A percentile compares a stretch with the other conserved stretches of the same genome.
Evolutionary conservation across 2,888 invertebrate genomes (phyloP).

Genomic region (Nomada fabriciana): DNA sequence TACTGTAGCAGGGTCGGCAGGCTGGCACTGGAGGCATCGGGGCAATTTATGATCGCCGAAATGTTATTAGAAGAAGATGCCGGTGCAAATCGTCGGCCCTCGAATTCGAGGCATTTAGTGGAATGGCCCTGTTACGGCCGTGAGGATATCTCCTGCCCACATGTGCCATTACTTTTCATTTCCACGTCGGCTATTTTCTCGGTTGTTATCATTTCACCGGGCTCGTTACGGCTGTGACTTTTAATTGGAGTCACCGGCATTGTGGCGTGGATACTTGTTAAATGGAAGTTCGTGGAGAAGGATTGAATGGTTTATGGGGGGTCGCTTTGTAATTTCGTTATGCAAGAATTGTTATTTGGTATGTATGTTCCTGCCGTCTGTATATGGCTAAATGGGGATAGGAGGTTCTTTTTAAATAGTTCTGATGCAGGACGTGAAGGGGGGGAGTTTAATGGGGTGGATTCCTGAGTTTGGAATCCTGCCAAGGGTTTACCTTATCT

Average conservation of each 20-base stretch:
- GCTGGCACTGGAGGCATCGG: background rate
- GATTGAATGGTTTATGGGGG: background rate
- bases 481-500: background rate
- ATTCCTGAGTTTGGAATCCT: background rate
- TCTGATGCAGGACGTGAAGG: background rate
- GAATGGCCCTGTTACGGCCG: slow-evolving; percentile 12
- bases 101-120: slow-evolving; percentile 35
- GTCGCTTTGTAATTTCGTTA: background rate
- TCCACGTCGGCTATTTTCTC: background rate
- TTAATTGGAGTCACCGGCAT: slow-evolving; percentile 17
- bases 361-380: no score
- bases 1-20: background rate
- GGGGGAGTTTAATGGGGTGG: background rate
- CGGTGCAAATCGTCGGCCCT: slow-evolving; percentile 31
- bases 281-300: background rate
- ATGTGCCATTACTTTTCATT: slow-evolving; percentile 49
- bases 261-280: background rate
- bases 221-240: background rate
- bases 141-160: slow-evolving; percentile 35
- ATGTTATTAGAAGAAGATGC: slow-evolving; percentile 28
- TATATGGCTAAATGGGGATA: no score
- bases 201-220: slow-evolving; percentile 1
- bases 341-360: background rate
- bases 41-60: slow-evolving; percentile 35
- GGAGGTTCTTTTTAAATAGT: background rate